Evolutionary conservation across 2,797 vertebrate species (phyloP), one percentile per base, ranked within the genome.

Genomic region (Rhinatrema bivittatum): DNA sequence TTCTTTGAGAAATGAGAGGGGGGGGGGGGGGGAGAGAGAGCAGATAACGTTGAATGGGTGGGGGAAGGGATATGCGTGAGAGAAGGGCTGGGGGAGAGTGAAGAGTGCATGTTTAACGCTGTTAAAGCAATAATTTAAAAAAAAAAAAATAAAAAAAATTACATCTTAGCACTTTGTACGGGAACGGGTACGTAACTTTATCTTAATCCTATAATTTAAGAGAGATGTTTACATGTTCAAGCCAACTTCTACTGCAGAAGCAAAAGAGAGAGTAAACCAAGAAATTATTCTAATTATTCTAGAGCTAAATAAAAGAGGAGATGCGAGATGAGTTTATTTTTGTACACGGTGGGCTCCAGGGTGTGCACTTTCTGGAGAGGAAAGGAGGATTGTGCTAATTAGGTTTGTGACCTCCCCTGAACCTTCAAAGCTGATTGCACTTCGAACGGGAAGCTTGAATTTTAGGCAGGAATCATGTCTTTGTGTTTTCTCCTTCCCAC

Each of bases 101-200:
- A 34, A 18, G 41, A 48, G 48, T 54, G 51, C 66, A 67, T 62
- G 53, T 62, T 62, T 61, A 50, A 33, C 56, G 53, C 61, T 68
- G 63, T 60, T 58, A 65, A 62, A 73, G 48, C 64, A 70, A 65
- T 61, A 74, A 68, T 63, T 16, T 38, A 46, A 32, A 52, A 47
- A 30, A 51, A 55, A 50, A n/a, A 64, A 47, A 45, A 16, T 38
- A 46, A 32, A 52, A 47, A 30, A 51, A 55, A 50, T 41, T 58
- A 67, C 71, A 66, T 70, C 72, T 77, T 52, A 71, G 74, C 76
- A 79, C 76, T 78, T 78, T 79, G 72, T 53, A 54, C 65, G 41
- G 56, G 76, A 78, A 79, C 76, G 76, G 76, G 76, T 79, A 79
- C 70, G 74, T 65, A 51, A 68, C 70, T 79, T 79, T 74, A 74